phyloP scores from a whole-genome alignment of 2,797 vertebrate genomes.

The Coendou prehensilis region DNA sequence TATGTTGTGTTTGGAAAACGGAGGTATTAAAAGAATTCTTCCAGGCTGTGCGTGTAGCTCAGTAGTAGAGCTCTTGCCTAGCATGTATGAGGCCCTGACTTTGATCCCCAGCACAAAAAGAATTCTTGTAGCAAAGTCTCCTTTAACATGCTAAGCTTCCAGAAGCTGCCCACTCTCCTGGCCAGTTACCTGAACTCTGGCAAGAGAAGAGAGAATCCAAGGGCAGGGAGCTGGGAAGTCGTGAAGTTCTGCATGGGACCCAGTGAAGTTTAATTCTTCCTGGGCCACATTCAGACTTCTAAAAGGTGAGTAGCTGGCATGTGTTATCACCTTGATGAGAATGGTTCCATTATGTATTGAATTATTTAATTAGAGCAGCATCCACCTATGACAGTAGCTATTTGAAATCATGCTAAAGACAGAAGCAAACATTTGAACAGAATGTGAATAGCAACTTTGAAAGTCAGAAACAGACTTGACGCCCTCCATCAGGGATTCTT shows the following conservation, averaged over 20 bases:
- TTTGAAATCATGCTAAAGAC: slow-evolving; percentile 20
- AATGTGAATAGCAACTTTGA: background rate
- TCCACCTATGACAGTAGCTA: background rate
- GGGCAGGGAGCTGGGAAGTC: background rate
- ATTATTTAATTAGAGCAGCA: background rate
- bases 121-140: background rate
- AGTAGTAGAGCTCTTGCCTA: background rate
- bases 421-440: slow-evolving; percentile 30
- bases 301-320: background rate
- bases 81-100: background rate
- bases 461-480: background rate
- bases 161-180: background rate
- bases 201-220: background rate
- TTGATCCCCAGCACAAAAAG: background rate
- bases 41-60: background rate
- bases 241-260: background rate
- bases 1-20: background rate
- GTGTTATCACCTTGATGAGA: slow-evolving; percentile 5
- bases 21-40: slow-evolving; percentile 18
- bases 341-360: background rate
- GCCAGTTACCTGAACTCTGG: background rate
- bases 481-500: background rate
- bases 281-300: background rate
- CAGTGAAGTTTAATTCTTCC: background rate
- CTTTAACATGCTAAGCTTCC: background rate